Evolutionary conservation across 2,888 invertebrate genomes (phyloP), one percentile per base, ranked within the genome.

Genomic region (Tipula confusa): DNA sequence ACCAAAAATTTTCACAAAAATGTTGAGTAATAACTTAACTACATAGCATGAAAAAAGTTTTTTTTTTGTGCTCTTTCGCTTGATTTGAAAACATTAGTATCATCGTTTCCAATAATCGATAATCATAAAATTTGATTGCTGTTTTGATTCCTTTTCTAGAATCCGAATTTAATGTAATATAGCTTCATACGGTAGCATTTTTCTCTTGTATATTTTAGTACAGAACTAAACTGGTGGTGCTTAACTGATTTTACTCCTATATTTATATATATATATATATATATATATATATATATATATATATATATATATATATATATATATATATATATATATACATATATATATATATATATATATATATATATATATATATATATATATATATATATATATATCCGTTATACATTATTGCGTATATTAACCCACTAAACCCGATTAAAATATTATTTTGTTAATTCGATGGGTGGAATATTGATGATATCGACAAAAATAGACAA

Each of bases 71-170:
- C 9, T 64, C 64, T 9, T 24, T 64, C 64, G 64, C 64, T 64
- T 64, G 64, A 64, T 64, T 64, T 64, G 64, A 64, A 64, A 64
- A 64, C 64, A 64, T 64, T 64, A 64, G 24, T 64, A 24, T 64
- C 64, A 64, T 64, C 64, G 64, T 24, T 64, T 64, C 64, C 64
- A 64, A 64, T 64, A 64, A 64, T 64, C 64, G 64, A 64, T 64
- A 64, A 64, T 64, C 64, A 24, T 64, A 64, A 64, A 64, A 64
- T 64, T 64, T 64, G 64, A 64, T 64, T 64, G 64, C 64, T 64
- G 64, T 64, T 64, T 64, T 64, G 64, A 64, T 64, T 64, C 64
- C 24, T 9, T 18, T 64, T 64, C n/a, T 64, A 64, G n/a, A n/a
- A n/a, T 64, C 24, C 64, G 24, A 64, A 64, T 64, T 24, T 9